These are phyloP conservation scores for Epinotia nisella DNA, from an alignment of 2,888 invertebrate genomes.

Conservation along the genomic window DNA sequence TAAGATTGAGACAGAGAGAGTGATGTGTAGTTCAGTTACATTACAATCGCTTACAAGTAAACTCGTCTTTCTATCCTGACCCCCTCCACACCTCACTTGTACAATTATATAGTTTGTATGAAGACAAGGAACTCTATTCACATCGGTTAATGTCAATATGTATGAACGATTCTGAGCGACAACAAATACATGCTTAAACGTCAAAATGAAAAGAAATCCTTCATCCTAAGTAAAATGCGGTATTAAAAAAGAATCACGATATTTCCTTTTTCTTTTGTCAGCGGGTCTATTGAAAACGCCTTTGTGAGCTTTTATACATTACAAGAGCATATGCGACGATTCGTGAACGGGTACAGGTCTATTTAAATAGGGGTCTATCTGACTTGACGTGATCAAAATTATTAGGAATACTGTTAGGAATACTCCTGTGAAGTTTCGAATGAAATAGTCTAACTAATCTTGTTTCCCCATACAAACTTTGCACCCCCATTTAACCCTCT, in stretches of 20 bases:
- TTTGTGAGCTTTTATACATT: background rate
- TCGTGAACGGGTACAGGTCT: background rate
- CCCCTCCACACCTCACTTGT: no score
- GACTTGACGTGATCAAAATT: background rate
- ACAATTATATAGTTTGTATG: background rate
- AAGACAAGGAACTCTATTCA: background rate
- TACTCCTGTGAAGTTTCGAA: no score
- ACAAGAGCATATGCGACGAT: background rate
- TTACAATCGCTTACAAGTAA: no score
- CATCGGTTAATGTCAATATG: background rate
- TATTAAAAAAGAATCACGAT: background rate
- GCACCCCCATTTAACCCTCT: no score
- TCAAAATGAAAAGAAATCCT: background rate
- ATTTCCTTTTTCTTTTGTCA: constrained; percentile 10
- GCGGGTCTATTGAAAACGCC: constrained; percentile 4
- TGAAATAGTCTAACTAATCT: no score
- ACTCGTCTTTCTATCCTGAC: no score
- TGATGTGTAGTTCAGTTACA: no score
- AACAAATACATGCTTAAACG: background rate
- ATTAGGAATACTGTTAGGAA: no score
- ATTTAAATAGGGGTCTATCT: background rate
- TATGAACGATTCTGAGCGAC: background rate
- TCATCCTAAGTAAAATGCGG: background rate
- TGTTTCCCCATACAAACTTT: no score
- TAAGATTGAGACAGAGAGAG: no score